Evolutionary conservation across 2,888 invertebrate genomes (phyloP).

Genomic region (Platycheirus albimanus): DNA sequence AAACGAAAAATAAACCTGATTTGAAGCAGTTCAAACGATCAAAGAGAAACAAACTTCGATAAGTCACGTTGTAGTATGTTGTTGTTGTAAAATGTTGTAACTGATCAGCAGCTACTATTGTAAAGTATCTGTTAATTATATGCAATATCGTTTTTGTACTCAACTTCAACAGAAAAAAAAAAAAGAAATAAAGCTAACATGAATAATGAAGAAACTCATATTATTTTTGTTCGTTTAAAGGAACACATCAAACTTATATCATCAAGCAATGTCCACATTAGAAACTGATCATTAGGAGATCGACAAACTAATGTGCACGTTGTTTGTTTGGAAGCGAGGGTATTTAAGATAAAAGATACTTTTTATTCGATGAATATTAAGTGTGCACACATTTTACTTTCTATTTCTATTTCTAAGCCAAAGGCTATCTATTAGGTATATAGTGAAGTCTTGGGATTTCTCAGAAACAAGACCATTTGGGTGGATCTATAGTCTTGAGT

Average conservation of each 20-base stretch:
- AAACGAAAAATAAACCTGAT: constrained; percentile 11
- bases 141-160: constrained; percentile 1
- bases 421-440: no score
- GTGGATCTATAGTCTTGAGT: no score
- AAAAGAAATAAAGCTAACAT: background rate
- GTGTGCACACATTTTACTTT: background rate
- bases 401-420: background rate
- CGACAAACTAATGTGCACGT: background rate
- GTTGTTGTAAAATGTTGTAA: constrained; percentile 8
- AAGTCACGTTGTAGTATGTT: constrained; percentile 4
- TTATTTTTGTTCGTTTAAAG: background rate
- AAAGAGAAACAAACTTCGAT: background rate
- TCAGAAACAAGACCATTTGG: no score
- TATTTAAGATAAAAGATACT: background rate
- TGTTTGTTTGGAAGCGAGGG: background rate
- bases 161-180: background rate
- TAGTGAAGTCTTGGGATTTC: no score
- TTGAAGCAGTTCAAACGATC: constrained; percentile 10
- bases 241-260: background rate
- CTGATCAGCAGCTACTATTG: constrained; percentile 8
- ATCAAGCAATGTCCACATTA: constrained; percentile 19
- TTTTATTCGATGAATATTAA: background rate
- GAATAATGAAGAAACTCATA: constrained; percentile 3
- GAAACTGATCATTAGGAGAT: constrained; percentile 13
- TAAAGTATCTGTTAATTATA: constrained; percentile 16